Evolutionary conservation across 2,113 vertebrate species (phyloP).

Genomic region (Poecilia latipinna): DNA sequence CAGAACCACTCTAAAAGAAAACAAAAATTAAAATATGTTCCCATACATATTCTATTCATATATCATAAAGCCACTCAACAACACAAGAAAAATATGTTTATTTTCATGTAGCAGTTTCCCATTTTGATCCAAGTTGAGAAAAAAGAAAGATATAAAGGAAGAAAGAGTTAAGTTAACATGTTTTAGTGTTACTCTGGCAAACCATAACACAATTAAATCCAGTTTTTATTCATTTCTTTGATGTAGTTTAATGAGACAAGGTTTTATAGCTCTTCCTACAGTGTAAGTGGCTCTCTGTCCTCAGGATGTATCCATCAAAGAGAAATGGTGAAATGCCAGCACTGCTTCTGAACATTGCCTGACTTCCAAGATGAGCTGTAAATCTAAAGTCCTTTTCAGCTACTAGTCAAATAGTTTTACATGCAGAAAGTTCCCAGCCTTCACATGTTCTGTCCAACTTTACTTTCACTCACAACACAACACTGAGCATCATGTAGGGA

Average conservation of each 20-base stretch:
- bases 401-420: constrained; percentile 46
- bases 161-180: not conserved
- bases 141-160: not conserved
- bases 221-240: not conserved
- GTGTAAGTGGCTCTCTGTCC: constrained; percentile 36
- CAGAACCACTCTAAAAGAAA: no score
- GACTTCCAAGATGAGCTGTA: constrained; percentile 30
- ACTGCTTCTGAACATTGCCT: constrained; percentile 31
- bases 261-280: constrained; percentile 18
- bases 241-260: constrained; percentile 10
- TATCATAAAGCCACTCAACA: no score
- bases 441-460: not conserved
- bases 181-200: no score
- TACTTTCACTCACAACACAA: no score
- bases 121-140: no score
- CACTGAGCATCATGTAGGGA: no score
- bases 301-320: constrained; percentile 42
- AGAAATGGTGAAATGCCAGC: constrained; percentile 41
- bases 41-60: no score
- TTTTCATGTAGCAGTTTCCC: no score
- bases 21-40: no score
- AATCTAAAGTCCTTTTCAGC: constrained; percentile 56
- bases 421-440: constrained; percentile 11
- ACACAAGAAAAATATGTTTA: no score
- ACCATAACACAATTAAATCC: no score